These are phyloP conservation scores for Drosophila helvetica DNA, from an alignment of 2,888 invertebrate genomes.

Conservation along the genomic window DNA sequence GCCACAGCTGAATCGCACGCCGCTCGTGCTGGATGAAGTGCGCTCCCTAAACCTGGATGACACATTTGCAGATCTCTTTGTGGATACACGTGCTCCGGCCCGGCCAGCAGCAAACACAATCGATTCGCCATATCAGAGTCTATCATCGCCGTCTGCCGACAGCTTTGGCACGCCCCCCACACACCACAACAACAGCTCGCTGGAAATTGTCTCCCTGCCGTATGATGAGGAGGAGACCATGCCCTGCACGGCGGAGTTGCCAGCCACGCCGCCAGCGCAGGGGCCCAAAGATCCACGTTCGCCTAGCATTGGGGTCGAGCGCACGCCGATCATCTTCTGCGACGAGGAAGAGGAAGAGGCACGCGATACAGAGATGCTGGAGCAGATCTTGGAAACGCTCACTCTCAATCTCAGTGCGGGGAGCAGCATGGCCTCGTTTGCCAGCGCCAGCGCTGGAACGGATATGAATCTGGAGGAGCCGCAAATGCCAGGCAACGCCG, in stretches of 20 bases:
- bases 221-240: constrained; percentile 70
- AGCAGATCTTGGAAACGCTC: constrained; percentile 76
- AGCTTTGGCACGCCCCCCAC: constrained; percentile 9
- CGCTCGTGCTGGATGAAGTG: constrained; percentile 76
- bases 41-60: constrained; percentile 79
- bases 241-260: constrained; percentile 53
- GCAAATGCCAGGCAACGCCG: background rate
- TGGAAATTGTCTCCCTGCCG: constrained; percentile 60
- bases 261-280: constrained; percentile 42
- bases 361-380: constrained; percentile 80
- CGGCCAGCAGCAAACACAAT: background rate
- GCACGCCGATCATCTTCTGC: constrained; percentile 81
- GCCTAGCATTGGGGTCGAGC: constrained; percentile 80
- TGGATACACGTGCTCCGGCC: constrained; percentile 71
- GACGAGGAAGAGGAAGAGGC: constrained; percentile 74
- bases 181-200: constrained; percentile 47
- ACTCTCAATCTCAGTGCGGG: constrained; percentile 75
- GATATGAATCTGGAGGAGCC: constrained; percentile 45
- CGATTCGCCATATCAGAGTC: background rate
- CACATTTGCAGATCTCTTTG: constrained; percentile 81
- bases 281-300: constrained; percentile 80
- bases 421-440: constrained; percentile 72
- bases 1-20: constrained; percentile 80
- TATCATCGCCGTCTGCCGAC: constrained; percentile 5
- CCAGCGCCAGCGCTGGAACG: constrained; percentile 41